Conservation (phyloP, 2,797 vertebrate species). For the Neosalanx taihuensis region DNA sequence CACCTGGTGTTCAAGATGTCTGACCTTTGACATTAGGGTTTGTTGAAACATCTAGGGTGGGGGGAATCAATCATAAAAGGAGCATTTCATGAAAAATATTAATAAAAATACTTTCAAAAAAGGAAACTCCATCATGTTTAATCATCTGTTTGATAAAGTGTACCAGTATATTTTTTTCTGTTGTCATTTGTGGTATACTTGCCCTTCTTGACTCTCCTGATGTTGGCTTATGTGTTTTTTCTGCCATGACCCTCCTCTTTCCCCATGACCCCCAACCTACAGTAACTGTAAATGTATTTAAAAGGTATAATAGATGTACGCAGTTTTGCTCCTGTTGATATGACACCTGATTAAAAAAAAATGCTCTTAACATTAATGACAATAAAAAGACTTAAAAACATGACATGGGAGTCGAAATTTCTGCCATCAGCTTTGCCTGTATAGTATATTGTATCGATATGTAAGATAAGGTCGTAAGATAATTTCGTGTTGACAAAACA, state of each 20-base stretch:
- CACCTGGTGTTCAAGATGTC: constrained; percentile 50
- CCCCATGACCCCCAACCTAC: constrained; percentile 48
- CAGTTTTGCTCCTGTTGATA: constrained; percentile 80
- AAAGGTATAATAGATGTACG: constrained; percentile 82
- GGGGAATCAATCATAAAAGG: constrained; percentile 33
- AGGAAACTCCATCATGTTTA: constrained; percentile 47
- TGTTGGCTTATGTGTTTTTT: constrained; percentile 81
- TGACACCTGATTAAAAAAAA: constrained; percentile 69
- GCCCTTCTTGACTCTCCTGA: constrained; percentile 60
- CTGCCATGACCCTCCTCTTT: constrained; percentile 65
- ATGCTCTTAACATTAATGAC: constrained; percentile 67
- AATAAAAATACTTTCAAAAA: constrained; percentile 33
- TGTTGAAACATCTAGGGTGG: constrained; percentile 53
- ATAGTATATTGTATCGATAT: not conserved
- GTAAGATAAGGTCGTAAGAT: not conserved
- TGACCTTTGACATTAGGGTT: constrained; percentile 49
- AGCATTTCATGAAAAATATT: constrained; percentile 34
- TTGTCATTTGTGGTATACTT: constrained; percentile 71
- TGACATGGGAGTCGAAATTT: constrained; percentile 31
- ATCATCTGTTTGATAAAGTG: constrained; percentile 63
- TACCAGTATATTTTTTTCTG: constrained; percentile 61
- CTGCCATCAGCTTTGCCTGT: constrained; percentile 23
- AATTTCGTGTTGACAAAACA: not conserved
- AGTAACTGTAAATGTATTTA: constrained; percentile 82
- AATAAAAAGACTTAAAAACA: constrained; percentile 72